These are phyloP conservation scores for Diglossa cyanea DNA, from an alignment of 2,797 vertebrate species.

Conservation along the genomic window DNA sequence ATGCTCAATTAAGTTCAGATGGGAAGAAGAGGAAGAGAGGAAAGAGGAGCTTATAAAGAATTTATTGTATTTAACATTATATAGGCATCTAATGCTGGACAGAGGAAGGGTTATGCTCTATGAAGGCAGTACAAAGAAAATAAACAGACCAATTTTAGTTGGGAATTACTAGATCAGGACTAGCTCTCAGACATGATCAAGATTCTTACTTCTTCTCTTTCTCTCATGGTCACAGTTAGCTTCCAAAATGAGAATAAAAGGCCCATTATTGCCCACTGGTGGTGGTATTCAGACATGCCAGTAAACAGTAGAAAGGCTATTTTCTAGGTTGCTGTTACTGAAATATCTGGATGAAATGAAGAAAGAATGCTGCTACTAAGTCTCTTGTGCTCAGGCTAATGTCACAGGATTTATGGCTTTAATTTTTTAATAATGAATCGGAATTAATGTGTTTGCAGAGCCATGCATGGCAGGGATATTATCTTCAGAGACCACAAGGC, in stretches of 20 bases:
- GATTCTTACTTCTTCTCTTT: not conserved
- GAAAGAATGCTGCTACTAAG: not conserved
- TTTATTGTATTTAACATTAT: not conserved
- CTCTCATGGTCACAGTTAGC: not conserved
- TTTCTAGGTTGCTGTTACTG: not conserved
- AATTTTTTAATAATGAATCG: not conserved
- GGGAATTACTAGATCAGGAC: not conserved
- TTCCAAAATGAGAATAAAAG: not conserved
- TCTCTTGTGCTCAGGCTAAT: not conserved
- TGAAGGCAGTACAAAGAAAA: not conserved
- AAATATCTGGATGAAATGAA: not conserved
- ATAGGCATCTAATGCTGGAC: not conserved
- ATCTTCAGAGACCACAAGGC: not conserved
- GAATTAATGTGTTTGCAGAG: not conserved
- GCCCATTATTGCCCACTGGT: constrained; percentile 39
- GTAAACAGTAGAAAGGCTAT: not conserved
- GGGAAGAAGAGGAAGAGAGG: not conserved
- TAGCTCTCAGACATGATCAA: not conserved
- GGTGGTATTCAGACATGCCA: not conserved
- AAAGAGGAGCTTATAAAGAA: not conserved
- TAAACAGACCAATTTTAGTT: not conserved
- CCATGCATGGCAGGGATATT: not conserved
- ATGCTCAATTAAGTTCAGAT: not conserved
- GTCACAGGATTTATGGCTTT: not conserved
- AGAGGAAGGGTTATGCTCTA: not conserved